Evolutionary conservation across 2,797 vertebrate genomes (phyloP).

Genomic region (Sebastes miniatus): DNA sequence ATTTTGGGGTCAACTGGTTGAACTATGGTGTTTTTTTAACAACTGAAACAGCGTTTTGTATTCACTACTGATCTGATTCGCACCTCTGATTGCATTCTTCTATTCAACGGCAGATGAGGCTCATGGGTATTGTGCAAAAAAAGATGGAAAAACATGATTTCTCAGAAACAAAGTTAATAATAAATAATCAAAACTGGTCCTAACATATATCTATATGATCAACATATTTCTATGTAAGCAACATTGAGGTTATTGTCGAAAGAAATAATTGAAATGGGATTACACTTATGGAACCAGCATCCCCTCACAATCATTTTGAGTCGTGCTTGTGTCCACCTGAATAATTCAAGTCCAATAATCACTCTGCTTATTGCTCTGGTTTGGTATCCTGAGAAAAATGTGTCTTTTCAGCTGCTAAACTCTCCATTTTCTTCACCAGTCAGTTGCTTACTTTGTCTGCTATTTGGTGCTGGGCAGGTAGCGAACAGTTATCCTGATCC

Average conservation of each 20-base stretch:
- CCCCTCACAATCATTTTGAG: not conserved
- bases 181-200: not conserved
- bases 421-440: not conserved
- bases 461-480: not conserved
- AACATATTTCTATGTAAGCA: not conserved
- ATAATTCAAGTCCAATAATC: not conserved
- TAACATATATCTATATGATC: not conserved
- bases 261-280: not conserved
- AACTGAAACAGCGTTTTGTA: no score
- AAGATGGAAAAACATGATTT: not conserved
- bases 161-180: not conserved
- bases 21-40: not conserved
- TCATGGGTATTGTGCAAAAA: no score
- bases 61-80: no score
- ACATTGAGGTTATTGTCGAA: not conserved
- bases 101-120: no score
- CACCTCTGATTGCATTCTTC: no score
- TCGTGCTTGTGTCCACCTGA: not conserved
- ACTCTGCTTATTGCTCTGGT: not conserved
- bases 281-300: not conserved
- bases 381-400: not conserved
- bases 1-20: not conserved
- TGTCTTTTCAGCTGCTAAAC: not conserved
- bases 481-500: not conserved
- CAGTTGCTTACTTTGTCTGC: not conserved